phyloP scores from a whole-genome alignment of 2,888 invertebrate species.

The Polylopha cassiicola region DNA sequence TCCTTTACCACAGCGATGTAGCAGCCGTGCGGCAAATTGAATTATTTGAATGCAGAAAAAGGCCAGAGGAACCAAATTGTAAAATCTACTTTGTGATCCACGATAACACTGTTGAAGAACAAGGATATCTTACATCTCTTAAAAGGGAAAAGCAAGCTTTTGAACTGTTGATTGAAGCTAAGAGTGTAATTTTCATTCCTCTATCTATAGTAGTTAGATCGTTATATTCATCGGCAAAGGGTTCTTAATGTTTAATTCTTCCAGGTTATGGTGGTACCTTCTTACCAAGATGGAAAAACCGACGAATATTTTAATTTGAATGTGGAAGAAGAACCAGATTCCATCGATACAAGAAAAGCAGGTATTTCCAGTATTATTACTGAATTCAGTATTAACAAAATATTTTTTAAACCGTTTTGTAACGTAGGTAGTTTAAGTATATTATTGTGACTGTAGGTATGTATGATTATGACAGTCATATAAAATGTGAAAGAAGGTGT shows the following conservation, averaged over 20 bases:
- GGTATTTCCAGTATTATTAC: constrained; percentile 44
- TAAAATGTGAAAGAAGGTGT: no score
- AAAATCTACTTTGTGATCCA: constrained; percentile 94
- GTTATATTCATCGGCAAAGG: neutral
- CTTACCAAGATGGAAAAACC: constrained; percentile 91
- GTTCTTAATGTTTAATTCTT: constrained; percentile 18
- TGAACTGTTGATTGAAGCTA: constrained; percentile 92
- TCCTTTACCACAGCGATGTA: constrained; percentile 94
- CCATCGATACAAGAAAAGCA: constrained; percentile 81
- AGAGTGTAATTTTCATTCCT: constrained; percentile 85
- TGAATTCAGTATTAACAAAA: neutral
- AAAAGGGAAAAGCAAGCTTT: constrained; percentile 96
- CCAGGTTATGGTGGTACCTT: constrained; percentile 90
- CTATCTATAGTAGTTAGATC: no score
- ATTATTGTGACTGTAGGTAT: no score
- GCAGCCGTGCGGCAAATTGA: constrained; percentile 93
- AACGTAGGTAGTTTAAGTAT: no score
- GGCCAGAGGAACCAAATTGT: constrained; percentile 62
- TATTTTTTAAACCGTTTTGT: no score
- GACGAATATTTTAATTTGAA: constrained; percentile 75
- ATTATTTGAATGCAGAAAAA: constrained; percentile 83
- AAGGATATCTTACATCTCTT: constrained; percentile 93
- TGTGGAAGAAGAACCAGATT: constrained; percentile 50
- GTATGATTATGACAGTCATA: no score
- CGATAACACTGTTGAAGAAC: constrained; percentile 96